Base-by-base conservation (phyloP, 2,888 invertebrate genomes). In the Scaptomyza tumidula region DNA sequence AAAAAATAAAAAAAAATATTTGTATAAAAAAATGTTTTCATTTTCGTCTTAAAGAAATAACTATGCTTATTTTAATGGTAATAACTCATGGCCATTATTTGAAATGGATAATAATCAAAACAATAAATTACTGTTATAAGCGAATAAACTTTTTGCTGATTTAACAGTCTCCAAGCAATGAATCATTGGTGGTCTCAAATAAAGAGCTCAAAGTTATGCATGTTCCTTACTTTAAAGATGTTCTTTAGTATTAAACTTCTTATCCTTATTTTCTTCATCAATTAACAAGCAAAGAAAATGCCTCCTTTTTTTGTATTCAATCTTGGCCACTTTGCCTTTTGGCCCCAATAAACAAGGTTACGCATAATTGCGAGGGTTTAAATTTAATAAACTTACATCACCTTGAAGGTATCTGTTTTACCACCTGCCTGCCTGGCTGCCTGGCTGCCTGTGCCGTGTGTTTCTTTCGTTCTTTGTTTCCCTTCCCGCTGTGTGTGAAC, bases 351-450 rank as follows among this genome's bases (percentile, higher is more conserved):
- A 66, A 56, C 85, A 65, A 84, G 85, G 85, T 54, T 71, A 68
- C 71, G 85, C 87, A 81, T 75, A 73, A 86, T 75, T 78, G 71
- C 71, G 68, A 67, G 84, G 65, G 65, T 57, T 84, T 75, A 78
- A 80, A 78, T 80, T 83, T 70, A 80, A 82, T 86, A 84, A 71
- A 84, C 84, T 78, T 70, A 46, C 67, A 71, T 56, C 65, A 70
- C 86, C 70, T 72, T 66, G 63, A 58, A 49, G 43, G 48, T 73
- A 62, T 56, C 76, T 56, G 58, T 61, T 48, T 52, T 37, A 16
- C 56, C 55, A 33, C 19, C 39, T 49, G 31, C 14, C 10, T 13
- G 16, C 39, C 16, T 10, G 16, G 14, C 39, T 49, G 31, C 14
- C 10, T 13, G 16, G 33, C 16, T 10, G 16, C 39, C 16, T 58